phyloP scores from a whole-genome alignment of 2,113 vertebrate genomes.

The Cairina moschata region DNA sequence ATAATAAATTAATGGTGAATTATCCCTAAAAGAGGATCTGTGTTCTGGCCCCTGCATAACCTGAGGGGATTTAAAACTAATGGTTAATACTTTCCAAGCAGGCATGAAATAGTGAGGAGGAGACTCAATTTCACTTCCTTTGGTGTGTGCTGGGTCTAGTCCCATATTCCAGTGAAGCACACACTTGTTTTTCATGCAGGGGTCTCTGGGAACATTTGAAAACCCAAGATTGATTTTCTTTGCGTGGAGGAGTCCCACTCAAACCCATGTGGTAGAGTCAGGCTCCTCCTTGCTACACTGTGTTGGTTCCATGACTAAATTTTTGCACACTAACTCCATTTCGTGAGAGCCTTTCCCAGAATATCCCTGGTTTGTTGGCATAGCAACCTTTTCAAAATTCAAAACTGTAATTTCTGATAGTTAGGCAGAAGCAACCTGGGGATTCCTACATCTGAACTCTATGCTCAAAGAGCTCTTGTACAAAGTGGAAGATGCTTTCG shows the following conservation, averaged over 20 bases:
- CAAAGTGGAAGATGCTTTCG: not conserved
- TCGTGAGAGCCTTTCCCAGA: not conserved
- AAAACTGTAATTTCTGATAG: not conserved
- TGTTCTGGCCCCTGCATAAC: not conserved
- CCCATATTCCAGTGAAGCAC: not conserved
- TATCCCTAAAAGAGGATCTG: not conserved
- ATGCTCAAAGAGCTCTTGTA: not conserved
- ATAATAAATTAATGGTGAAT: not conserved
- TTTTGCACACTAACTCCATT: not conserved
- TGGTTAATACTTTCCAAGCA: not conserved
- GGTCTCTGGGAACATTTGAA: not conserved
- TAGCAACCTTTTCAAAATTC: not conserved
- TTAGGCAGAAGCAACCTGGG: not conserved
- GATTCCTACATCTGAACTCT: not conserved
- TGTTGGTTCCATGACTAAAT: not conserved
- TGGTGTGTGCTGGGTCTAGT: not conserved
- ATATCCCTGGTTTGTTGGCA: not conserved
- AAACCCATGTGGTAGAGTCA: not conserved
- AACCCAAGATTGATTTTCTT: not conserved
- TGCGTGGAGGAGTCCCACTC: not conserved
- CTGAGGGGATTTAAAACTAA: not conserved
- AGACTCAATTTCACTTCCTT: not conserved
- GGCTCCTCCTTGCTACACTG: fast-evolving
- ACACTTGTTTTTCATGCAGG: not conserved
- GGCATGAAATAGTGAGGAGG: not conserved